Conservation (phyloP, 2,113 vertebrate genomes). For the Rhipidura dahli region DNA sequence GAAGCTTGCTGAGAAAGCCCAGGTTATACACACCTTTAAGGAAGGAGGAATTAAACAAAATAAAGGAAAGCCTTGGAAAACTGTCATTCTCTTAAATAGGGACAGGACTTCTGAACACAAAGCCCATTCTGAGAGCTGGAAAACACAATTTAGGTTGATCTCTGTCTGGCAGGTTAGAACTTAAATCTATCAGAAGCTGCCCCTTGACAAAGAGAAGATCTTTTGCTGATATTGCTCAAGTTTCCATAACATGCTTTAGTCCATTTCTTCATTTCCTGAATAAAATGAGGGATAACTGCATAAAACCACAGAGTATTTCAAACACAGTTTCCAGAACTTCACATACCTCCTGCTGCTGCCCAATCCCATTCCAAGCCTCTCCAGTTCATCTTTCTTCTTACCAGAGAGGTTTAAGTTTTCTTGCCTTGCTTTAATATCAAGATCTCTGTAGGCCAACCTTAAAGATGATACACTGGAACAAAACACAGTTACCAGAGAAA, state of each 20-base stretch:
- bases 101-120: background rate
- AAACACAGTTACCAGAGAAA: background rate
- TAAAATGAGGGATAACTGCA: background rate
- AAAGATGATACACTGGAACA: slow-evolving; percentile 79
- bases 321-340: background rate
- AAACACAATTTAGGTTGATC: background rate
- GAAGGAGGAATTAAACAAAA: background rate
- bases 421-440: slow-evolving; percentile 85
- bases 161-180: background rate
- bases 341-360: slow-evolving; percentile 74
- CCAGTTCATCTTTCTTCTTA: slow-evolving; percentile 83
- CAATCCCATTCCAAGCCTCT: slow-evolving; percentile 92
- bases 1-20: background rate
- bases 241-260: background rate
- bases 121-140: background rate
- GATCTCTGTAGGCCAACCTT: slow-evolving; percentile 84
- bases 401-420: slow-evolving; percentile 76
- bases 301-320: background rate
- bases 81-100: background rate
- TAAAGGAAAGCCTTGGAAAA: background rate
- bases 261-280: background rate
- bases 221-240: background rate
- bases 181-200: background rate
- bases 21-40: background rate
- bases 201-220: background rate